Evolutionary conservation across 2,888 invertebrate genomes (phyloP).

Genomic region (Deroplatys truncata): DNA sequence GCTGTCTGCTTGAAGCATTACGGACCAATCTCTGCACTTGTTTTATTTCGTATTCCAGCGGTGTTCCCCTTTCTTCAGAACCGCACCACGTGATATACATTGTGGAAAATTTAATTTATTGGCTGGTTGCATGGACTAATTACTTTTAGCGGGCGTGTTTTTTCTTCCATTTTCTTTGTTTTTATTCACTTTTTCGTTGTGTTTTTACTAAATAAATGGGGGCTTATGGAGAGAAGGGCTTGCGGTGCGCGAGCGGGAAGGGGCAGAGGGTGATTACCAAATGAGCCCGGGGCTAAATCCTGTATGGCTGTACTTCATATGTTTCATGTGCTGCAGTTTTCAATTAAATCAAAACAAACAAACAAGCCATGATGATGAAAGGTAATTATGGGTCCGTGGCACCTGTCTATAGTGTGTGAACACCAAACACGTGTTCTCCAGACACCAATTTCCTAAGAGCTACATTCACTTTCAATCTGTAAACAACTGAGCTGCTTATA

Average conservation of each 20-base stretch:
- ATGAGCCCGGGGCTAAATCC: slow-evolving; percentile 8
- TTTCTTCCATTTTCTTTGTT: neutral
- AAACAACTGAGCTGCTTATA: neutral
- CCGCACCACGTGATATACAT: neutral
- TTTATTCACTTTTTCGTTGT: neutral
- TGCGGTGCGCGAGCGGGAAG: neutral
- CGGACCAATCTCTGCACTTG: neutral
- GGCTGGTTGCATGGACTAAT: neutral
- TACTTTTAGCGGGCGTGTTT: neutral
- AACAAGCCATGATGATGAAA: slow-evolving; percentile 10
- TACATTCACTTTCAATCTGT: neutral
- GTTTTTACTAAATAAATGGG: slow-evolving; percentile 3
- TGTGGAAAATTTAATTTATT: neutral
- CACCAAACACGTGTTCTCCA: neutral
- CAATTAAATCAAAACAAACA: slow-evolving; percentile 16
- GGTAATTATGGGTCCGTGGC: neutral
- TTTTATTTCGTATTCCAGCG: neutral
- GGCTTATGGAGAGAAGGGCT: neutral
- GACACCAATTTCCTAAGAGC: neutral
- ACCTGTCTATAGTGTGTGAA: neutral
- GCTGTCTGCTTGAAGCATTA: neutral
- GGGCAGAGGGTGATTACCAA: neutral
- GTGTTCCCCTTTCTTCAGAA: neutral
- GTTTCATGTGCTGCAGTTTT: slow-evolving; percentile 11
- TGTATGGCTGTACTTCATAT: slow-evolving; percentile 11